These are phyloP conservation scores for Acrobasis consociella DNA, from an alignment of 2,888 invertebrate species.

Conservation along the genomic window DNA sequence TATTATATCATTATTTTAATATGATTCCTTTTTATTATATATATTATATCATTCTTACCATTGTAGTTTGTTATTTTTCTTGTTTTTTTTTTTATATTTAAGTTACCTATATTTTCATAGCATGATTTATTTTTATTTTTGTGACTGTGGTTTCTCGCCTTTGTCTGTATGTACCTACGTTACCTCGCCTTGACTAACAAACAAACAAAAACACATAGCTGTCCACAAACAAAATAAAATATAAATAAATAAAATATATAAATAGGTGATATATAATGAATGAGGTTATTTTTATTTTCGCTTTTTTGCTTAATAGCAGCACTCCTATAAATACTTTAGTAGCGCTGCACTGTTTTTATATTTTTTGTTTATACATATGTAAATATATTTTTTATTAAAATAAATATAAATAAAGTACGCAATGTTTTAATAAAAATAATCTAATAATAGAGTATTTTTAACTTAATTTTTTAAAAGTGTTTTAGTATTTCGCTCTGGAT, in stretches of 20 bases:
- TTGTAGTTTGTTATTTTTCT: slow-evolving; percentile 5
- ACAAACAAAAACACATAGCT: background rate
- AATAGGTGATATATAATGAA: slow-evolving; percentile 25
- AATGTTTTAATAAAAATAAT: background rate
- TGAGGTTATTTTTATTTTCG: slow-evolving; percentile 29
- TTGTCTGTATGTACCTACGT: slow-evolving; percentile 55
- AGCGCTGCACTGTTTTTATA: background rate
- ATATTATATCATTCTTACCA: too few relatives aligned
- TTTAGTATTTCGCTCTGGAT: too few relatives aligned
- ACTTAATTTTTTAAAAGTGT: too few relatives aligned
- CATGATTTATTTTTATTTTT: slow-evolving; percentile 10
- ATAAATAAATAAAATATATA: slow-evolving; percentile 16
- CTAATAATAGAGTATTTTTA: background rate
- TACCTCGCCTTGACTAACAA: slow-evolving; percentile 49
- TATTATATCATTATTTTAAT: too few relatives aligned
- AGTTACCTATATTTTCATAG: background rate
- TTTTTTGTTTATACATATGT: background rate
- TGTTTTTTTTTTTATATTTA: slow-evolving; percentile 17
- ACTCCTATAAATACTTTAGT: background rate
- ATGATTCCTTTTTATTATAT: too few relatives aligned
- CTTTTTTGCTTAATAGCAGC: slow-evolving; percentile 26
- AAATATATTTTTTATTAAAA: background rate
- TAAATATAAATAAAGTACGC: background rate
- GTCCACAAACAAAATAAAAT: slow-evolving; percentile 15
- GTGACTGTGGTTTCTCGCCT: slow-evolving; percentile 34